Conservation (phyloP, 2,113 vertebrate genomes). For the Propithecus coquereli region DNA sequence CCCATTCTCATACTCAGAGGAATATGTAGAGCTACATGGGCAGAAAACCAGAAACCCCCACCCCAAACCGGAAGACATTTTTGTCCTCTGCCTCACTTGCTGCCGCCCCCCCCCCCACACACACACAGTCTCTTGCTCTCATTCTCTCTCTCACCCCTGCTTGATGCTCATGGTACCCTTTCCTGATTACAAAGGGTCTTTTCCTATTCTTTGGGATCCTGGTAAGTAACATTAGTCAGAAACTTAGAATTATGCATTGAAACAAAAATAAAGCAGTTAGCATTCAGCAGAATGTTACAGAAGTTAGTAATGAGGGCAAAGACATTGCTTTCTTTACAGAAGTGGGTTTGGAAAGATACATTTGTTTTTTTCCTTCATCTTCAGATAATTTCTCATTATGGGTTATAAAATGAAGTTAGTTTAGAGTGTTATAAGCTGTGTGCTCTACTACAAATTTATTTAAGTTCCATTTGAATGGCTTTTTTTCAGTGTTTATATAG, state of each 20-base stretch:
- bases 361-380: constrained; percentile 31
- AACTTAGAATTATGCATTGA: background rate
- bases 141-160: background rate
- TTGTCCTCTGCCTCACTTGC: background rate
- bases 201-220: background rate
- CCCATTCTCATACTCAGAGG: background rate
- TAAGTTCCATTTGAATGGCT: background rate
- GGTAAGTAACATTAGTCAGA: background rate
- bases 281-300: background rate
- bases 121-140: background rate
- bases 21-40: background rate
- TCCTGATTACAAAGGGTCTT: background rate
- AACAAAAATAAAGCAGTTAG: background rate
- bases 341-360: background rate
- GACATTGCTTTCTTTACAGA: background rate
- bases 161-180: background rate
- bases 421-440: background rate
- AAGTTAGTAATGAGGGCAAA: background rate
- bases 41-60: background rate
- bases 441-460: background rate
- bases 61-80: background rate
- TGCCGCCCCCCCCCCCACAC: no score
- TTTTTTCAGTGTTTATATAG: background rate
- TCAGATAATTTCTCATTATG: constrained; percentile 24
- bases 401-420: constrained; percentile 30